A percentile compares a stretch with the other conserved stretches of the same genome.
These are phyloP conservation scores for Busseola fusca DNA, from an alignment of 2,888 invertebrate genomes.

Conservation along the genomic window DNA sequence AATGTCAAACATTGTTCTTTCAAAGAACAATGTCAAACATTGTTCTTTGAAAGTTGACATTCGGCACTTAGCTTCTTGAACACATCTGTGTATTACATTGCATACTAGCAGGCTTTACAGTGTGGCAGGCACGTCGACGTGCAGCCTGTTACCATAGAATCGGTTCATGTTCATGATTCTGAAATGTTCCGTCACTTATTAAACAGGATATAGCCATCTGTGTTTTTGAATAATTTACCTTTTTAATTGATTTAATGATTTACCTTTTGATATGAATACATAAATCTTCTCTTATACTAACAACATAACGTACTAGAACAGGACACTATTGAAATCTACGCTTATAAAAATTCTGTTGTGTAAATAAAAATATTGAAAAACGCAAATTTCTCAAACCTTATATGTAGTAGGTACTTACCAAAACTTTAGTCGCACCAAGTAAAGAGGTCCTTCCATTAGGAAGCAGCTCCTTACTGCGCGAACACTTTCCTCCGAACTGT, in stretches of 20 bases:
- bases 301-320: neutral
- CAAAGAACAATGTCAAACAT: too few relatives aligned
- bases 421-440: slow-evolving; percentile 13
- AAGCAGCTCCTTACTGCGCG: slow-evolving; percentile 18
- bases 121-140: too few relatives aligned
- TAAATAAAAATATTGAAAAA: slow-evolving; percentile 12
- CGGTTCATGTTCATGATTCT: too few relatives aligned
- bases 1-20: too few relatives aligned
- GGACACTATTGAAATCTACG: neutral
- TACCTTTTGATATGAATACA: neutral
- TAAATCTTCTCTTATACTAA: neutral
- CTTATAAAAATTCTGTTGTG: neutral
- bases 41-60: neutral
- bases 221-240: neutral
- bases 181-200: neutral
- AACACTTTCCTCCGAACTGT: slow-evolving; percentile 25
- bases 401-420: slow-evolving; percentile 2
- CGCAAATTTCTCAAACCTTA: slow-evolving; percentile 13
- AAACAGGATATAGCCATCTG: neutral
- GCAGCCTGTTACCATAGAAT: too few relatives aligned
- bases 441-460: slow-evolving; percentile 45
- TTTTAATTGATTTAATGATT: neutral
- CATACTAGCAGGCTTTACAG: neutral
- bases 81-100: neutral
- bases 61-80: neutral